Base-by-base conservation (phyloP, 2,113 vertebrate genomes). In the Pogona vitticeps region DNA sequence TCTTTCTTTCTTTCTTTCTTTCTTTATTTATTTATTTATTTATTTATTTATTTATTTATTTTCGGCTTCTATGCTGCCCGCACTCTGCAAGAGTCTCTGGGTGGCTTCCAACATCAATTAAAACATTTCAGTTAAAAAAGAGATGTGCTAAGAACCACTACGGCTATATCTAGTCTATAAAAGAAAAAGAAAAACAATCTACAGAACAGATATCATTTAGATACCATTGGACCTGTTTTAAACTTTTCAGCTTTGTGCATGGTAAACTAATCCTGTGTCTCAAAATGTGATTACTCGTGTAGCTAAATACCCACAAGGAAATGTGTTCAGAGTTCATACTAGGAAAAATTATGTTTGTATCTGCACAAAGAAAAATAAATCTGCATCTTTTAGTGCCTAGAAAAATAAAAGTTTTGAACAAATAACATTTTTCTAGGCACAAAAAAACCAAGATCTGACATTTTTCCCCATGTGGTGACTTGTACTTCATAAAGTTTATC, bases 211-310 rank as follows among this genome's bases (percentile, higher is more conserved):
- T n/a, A n/a, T n/a, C n/a, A n/a, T n/a, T n/a, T 58, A 42, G 52
- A 36, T 78, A 33, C 33, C 52, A 59, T 18, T 17, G n/a, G n/a
- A 21, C 21, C 28, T 36, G n/a, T 58, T 78, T 21, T 15, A 58
- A 78, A 58, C 3, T 1, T 59, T 78, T 78, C 31, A 58, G 6
- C n/a, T 59, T 20, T 59, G 52, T 21, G 46, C 28, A 56, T 28
- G 46, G 52, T n/a, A 58, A 78, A 78, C n/a, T 36, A 59, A 59
- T 36, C 3, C 18, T 33, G 20, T 59, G 2, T 33, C 56, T 78
- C 76, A n/a, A 78, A 59, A 78, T 59, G 76, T 59, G 76, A 59
- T 78, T 78, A 36, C n/a, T 78, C 31, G n/a, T 77, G 42, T 31
- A 59, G 76, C 21, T 78, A 59, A 31, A 36, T 1, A 52, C n/a